A percentile compares a stretch with the other conserved stretches of the same genome.
These are phyloP conservation scores for Cantharis rufa DNA, from an alignment of 2,888 invertebrate genomes.

Conservation along the genomic window DNA sequence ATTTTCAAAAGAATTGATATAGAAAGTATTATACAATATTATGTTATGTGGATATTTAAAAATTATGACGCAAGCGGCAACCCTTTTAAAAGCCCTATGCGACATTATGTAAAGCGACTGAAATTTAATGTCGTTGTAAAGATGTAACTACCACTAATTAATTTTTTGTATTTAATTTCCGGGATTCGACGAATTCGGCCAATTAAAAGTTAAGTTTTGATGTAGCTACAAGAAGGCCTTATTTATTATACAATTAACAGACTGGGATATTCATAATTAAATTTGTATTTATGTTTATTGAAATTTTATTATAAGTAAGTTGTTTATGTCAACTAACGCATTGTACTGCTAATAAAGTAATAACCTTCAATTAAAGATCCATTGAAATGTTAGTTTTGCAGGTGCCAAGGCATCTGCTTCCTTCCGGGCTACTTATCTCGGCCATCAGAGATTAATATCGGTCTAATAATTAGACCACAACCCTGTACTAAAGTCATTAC, in stretches of 20 bases:
- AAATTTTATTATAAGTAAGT: conserved; percentile 4
- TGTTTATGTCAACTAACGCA: conserved; percentile 13
- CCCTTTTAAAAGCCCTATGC: background rate
- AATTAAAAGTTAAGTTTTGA: background rate
- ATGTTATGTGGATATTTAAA: background rate
- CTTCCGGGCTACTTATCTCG: conserved; percentile 36
- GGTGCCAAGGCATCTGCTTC: conserved; percentile 41
- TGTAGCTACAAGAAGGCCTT: background rate
- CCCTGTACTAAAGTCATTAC: conserved; percentile 24
- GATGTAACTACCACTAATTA: background rate
- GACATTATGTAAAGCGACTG: background rate
- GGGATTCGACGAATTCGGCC: background rate
- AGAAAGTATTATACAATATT: no score
- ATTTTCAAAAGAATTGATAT: no score
- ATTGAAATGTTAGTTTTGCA: conserved; percentile 27
- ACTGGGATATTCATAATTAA: background rate
- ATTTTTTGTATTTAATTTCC: background rate
- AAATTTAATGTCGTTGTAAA: background rate
- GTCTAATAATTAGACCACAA: conserved; percentile 38
- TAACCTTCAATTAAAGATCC: conserved; percentile 33
- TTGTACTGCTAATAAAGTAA: conserved; percentile 29
- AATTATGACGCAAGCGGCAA: background rate
- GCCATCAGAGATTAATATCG: conserved; percentile 37
- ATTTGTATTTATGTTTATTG: background rate
- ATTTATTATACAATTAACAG: background rate